Evolutionary conservation across 2,888 invertebrate species (phyloP).

Genomic region (Sminthurinus aureus): DNA sequence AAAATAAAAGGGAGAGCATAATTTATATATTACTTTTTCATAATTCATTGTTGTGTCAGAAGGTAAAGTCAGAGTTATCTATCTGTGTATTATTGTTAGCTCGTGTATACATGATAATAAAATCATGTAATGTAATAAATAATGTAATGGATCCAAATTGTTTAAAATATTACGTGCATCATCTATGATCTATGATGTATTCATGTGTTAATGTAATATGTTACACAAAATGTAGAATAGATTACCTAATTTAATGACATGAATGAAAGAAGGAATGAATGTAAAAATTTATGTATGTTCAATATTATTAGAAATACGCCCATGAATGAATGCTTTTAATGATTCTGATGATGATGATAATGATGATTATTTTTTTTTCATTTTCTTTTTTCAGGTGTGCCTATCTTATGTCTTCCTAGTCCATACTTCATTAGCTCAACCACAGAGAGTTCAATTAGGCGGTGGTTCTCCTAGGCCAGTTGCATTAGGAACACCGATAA

Average conservation of each 20-base stretch:
- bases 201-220: not conserved
- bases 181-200: too few relatives aligned
- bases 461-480: conserved; percentile 53
- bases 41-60: too few relatives aligned
- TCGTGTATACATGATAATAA: not conserved
- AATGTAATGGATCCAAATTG: not conserved
- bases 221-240: not conserved
- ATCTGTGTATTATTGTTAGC: not conserved
- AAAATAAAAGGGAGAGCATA: not conserved
- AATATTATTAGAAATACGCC: not conserved
- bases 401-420: conserved; percentile 34
- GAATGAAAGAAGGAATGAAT: not conserved
- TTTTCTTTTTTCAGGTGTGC: conserved; percentile 35
- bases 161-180: not conserved
- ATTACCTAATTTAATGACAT: not conserved
- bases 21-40: not conserved
- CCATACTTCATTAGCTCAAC: conserved; percentile 16
- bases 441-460: conserved; percentile 49
- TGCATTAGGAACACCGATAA: not conserved
- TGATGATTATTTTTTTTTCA: not conserved
- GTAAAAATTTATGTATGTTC: not conserved
- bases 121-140: not conserved
- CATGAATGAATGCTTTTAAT: not conserved
- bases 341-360: not conserved
- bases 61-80: not conserved